Conservation (phyloP, 2,888 invertebrate genomes). For the Sialis fuliginosa region DNA sequence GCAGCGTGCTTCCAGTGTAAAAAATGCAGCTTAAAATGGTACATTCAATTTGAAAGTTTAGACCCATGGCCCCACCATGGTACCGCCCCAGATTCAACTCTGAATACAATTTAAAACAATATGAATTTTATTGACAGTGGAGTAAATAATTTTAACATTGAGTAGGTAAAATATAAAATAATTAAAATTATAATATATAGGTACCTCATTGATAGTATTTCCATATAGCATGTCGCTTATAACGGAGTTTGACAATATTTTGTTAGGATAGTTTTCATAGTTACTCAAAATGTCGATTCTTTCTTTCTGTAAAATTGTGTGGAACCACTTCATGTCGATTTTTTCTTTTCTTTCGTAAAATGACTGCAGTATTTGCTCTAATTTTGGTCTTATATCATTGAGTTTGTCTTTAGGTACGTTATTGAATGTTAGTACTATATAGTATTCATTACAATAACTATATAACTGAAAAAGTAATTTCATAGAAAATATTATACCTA, state of each 20-base stretch:
- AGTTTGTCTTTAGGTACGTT: constrained; percentile 58
- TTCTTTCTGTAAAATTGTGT: constrained; percentile 50
- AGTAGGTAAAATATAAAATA: no score
- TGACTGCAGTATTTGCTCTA: constrained; percentile 29
- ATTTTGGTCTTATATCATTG: constrained; percentile 35
- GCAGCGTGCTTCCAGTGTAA: no score
- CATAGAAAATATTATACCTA: no score
- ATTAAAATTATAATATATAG: constrained; percentile 14
- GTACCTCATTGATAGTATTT: constrained; percentile 52
- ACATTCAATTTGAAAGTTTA: no score
- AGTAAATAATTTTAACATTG: no score
- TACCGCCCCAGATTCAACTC: no score
- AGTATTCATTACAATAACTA: no score
- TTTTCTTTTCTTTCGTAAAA: constrained; percentile 28
- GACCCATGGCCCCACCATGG: no score
- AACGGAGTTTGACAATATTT: constrained; percentile 53
- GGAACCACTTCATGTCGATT: constrained; percentile 61
- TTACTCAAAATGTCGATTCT: constrained; percentile 48
- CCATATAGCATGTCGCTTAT: constrained; percentile 78
- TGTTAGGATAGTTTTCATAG: constrained; percentile 62
- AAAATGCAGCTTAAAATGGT: no score
- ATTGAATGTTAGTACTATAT: constrained; percentile 48
- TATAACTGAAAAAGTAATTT: no score
- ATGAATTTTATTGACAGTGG: no score
- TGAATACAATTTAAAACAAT: no score